phyloP scores from a whole-genome alignment of 2,113 vertebrate genomes.

The Hippocampus comes region DNA sequence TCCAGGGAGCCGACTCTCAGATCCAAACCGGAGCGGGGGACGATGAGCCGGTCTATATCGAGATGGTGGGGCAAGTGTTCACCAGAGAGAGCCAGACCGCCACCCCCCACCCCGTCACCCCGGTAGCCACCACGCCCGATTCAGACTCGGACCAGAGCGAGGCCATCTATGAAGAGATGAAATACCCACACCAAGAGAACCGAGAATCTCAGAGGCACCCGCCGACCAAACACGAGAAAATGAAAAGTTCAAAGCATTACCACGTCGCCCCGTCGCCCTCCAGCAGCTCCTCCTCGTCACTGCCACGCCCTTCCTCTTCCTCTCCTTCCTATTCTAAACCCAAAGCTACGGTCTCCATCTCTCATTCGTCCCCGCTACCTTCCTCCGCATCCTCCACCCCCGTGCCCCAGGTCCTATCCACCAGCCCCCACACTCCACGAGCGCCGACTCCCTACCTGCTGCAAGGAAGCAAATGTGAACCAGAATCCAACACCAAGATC shows the following conservation, averaged over 20 bases:
- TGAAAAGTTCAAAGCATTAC: conserved; percentile 70
- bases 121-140: conserved; percentile 75
- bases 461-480: conserved; percentile 68
- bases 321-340: conserved; percentile 73
- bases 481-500: conserved; percentile 77
- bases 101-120: conserved; percentile 70
- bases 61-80: conserved; percentile 89
- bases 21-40: conserved; percentile 64
- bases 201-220: conserved; percentile 60
- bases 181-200: conserved; percentile 80
- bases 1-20: conserved; percentile 64
- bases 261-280: conserved; percentile 59
- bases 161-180: conserved; percentile 94
- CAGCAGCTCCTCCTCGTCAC: conserved; percentile 61
- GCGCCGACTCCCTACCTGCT: conserved; percentile 76
- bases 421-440: conserved; percentile 74
- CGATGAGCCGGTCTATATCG: conserved; percentile 88
- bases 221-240: conserved; percentile 67
- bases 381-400: conserved; percentile 73
- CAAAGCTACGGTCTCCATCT: conserved; percentile 72
- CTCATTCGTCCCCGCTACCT: conserved; percentile 75
- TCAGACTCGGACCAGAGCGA: conserved; percentile 88
- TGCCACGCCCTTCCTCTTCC: conserved; percentile 68
- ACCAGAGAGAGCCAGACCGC: conserved; percentile 72
- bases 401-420: conserved; percentile 66